These are phyloP conservation scores for Mechanitis mazaeus DNA, from an alignment of 2,888 invertebrate genomes.

Conservation along the genomic window DNA sequence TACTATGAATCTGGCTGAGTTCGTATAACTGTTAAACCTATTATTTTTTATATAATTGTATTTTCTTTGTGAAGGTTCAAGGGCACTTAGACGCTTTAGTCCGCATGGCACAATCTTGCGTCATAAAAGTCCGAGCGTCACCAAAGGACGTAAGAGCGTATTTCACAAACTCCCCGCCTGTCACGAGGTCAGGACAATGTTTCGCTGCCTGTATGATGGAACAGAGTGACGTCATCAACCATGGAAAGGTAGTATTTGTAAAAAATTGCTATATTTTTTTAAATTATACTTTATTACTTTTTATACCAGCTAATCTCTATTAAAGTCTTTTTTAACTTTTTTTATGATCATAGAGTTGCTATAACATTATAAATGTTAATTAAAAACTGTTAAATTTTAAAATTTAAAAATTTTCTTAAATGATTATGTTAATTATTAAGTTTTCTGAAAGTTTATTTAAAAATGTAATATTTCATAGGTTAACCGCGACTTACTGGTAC, in stretches of 20 bases:
- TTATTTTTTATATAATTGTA: not conserved
- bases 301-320: not conserved
- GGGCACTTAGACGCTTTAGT: slow-evolving; percentile 66
- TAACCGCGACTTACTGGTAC: slow-evolving; percentile 62
- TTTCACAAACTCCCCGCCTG: slow-evolving; percentile 66
- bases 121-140: slow-evolving; percentile 63
- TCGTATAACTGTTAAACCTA: not conserved
- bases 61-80: slow-evolving; percentile 48
- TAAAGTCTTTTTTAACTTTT: not conserved
- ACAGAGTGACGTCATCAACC: slow-evolving; percentile 66
- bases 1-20: not conserved
- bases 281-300: not conserved
- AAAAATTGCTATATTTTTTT: not conserved
- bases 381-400: too few relatives aligned
- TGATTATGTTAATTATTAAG: too few relatives aligned
- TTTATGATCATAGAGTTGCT: too few relatives aligned
- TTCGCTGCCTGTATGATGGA: slow-evolving; percentile 72
- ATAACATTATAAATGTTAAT: too few relatives aligned
- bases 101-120: slow-evolving; percentile 66
- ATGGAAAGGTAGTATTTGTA: slow-evolving; percentile 57
- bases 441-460: not conserved
- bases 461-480: slow-evolving; percentile 40
- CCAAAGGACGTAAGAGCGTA: slow-evolving; percentile 68
- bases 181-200: slow-evolving; percentile 64
- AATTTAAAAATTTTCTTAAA: too few relatives aligned